These are phyloP conservation scores for Tipula lateralis DNA, from an alignment of 2,888 invertebrate species.

Conservation along the genomic window DNA sequence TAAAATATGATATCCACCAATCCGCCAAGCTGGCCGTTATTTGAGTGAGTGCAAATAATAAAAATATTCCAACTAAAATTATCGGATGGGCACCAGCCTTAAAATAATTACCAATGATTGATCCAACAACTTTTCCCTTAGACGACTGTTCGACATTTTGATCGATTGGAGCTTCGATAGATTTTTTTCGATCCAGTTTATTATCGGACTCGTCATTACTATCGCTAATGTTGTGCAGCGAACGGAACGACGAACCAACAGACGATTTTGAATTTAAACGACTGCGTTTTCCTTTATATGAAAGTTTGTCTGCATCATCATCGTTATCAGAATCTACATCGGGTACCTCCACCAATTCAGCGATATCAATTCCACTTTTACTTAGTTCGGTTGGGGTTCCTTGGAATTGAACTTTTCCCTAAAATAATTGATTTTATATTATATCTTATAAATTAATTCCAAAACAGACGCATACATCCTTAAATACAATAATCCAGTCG, in stretches of 20 bases:
- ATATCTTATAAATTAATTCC: not conserved
- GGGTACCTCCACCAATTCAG: conserved; percentile 47
- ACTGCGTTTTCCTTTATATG: conserved; percentile 25
- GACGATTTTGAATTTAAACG: conserved; percentile 33
- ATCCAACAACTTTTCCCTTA: conserved; percentile 49
- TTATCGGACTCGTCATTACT: conserved; percentile 41
- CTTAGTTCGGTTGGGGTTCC: conserved; percentile 50
- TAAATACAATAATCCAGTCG: conserved; percentile 55
- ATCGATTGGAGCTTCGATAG: conserved; percentile 36
- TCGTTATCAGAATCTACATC: conserved; percentile 44
- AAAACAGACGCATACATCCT: conserved; percentile 51
- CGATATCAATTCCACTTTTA: conserved; percentile 51
- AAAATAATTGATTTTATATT: conserved; percentile 33
- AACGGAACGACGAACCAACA: conserved; percentile 32
- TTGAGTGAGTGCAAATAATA: conserved; percentile 56
- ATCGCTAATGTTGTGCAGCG: conserved; percentile 29
- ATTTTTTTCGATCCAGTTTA: conserved; percentile 39
- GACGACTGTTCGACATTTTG: conserved; percentile 46
- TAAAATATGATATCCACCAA: conserved; percentile 64
- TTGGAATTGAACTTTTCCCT: conserved; percentile 51
- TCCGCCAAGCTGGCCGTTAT: conserved; percentile 60
- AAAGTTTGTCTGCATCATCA: conserved; percentile 34
- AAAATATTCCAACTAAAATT: conserved; percentile 47
- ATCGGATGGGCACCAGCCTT: conserved; percentile 52
- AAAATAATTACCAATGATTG: conserved; percentile 51